Conservation (phyloP, 2,113 vertebrate genomes). For the Prinia subflava region DNA sequence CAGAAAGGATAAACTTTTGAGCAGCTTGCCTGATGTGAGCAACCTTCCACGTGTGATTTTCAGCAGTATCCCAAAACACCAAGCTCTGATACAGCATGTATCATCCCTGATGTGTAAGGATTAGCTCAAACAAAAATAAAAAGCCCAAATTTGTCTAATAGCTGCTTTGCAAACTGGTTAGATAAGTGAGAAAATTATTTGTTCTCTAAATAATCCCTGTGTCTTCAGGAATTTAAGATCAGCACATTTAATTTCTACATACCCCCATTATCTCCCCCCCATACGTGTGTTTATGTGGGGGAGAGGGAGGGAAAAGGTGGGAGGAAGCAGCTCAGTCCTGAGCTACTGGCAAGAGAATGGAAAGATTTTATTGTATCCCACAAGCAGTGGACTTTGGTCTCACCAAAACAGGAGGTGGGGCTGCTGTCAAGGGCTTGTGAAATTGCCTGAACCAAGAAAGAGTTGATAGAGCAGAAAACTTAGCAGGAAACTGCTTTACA, state of each 20-base stretch:
- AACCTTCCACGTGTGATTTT: neutral
- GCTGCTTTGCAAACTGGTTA: neutral
- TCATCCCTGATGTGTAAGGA: neutral
- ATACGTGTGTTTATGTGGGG: rapidly evolving
- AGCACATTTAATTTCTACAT: neutral
- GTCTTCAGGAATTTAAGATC: neutral
- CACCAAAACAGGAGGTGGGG: neutral
- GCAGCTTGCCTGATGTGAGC: neutral
- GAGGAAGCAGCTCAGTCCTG: neutral
- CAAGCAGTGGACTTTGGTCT: neutral
- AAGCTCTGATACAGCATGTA: neutral
- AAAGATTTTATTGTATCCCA: neutral
- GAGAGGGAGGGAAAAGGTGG: neutral
- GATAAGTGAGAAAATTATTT: neutral
- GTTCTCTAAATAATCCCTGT: neutral
- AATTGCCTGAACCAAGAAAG: neutral
- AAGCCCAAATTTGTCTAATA: neutral
- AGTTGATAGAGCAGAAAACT: neutral
- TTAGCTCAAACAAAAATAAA: neutral
- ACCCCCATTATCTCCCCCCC: neutral
- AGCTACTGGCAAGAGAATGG: neutral
- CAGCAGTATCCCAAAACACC: neutral
- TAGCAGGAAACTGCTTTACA: neutral
- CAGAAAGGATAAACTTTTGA: neutral
- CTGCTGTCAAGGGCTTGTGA: neutral